These are phyloP conservation scores for Trachythela sp. DNA, from an alignment of 64 coral and sea anemone species.

Conservation along the genomic window DNA sequence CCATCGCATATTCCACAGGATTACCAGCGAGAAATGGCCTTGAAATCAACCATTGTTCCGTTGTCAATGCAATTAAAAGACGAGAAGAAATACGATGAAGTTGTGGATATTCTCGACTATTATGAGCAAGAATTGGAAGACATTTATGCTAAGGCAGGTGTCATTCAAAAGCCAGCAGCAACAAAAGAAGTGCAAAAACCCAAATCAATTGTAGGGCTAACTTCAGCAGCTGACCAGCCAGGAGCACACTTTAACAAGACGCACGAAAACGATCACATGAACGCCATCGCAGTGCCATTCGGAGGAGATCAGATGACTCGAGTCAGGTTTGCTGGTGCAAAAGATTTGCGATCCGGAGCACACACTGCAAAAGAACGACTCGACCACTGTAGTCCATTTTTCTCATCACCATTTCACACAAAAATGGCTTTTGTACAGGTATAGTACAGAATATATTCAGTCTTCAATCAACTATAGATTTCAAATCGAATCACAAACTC, in stretches of 20 bases:
- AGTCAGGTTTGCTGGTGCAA: not conserved
- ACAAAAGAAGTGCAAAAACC: too few species aligned
- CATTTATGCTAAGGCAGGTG: not conserved
- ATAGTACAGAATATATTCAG: too few species aligned
- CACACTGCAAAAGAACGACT: not conserved
- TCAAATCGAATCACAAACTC: too few species aligned
- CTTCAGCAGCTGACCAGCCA: not conserved
- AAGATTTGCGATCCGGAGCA: not conserved
- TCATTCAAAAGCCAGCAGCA: not conserved
- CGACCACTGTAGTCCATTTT: not conserved
- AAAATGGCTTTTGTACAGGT: too few species aligned
- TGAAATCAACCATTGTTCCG: too few species aligned
- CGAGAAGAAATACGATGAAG: not conserved
- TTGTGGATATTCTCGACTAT: not conserved
- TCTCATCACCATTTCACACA: too few species aligned
- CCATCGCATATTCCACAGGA: too few species aligned
- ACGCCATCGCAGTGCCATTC: not conserved
- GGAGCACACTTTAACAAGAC: not conserved
- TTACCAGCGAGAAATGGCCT: too few species aligned
- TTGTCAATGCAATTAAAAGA: too few species aligned
- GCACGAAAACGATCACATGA: not conserved
- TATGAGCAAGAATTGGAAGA: not conserved
- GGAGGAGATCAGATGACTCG: too few species aligned
- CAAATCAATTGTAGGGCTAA: not conserved
- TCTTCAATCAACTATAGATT: too few species aligned